Evolutionary conservation across 2,113 vertebrate species (phyloP), one percentile per base, ranked within the genome.

Genomic region (Mormyrus lacerda): DNA sequence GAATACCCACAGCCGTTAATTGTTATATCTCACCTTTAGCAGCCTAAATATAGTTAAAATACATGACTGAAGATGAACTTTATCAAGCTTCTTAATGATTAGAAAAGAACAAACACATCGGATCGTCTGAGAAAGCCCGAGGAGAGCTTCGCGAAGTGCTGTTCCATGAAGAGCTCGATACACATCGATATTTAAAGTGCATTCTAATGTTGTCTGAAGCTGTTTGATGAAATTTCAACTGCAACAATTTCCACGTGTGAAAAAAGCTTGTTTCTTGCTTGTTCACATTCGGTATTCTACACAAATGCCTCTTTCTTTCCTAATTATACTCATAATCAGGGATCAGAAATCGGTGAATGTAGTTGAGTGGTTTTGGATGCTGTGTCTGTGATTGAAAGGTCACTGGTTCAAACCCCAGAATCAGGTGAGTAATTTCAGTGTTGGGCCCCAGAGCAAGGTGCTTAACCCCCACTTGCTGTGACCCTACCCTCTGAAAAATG

Each of bases 131-230:
- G 35, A 17, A 79, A 7, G n/a, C 73, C 6, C 4, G 35, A 35
- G 31, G 35, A 76, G 35, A 76, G 4, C 31, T 76, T 76, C 13
- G 5, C 0, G 35, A 76, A 76, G 11, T 4, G 1, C 73, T 19
- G 15, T 79, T 42, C 73, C 35, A 42, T 19, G 27, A 39, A 76
- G 35, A 24, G 82, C 82, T 47, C 19, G 1, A n/a, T 24, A 47
- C 9, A n/a, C 8, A n/a, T 7, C 13, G 17, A 85, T 85, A 55
- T 9, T 85, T 45, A 65, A 27, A 89, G 24, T 89, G n/a, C 24
- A 27, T 61, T 31, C 79, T 89, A 47, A 85, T 89, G 82, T 89
- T 17, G 55, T 82, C 48, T 89, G n/a, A 51, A 51, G 31, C 8
- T 55, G 35, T 55, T 55, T 13, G 45, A 31, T 47, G 6, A 45